Conservation (phyloP, 2,113 vertebrate genomes). For the Mirounga angustirostris region DNA sequence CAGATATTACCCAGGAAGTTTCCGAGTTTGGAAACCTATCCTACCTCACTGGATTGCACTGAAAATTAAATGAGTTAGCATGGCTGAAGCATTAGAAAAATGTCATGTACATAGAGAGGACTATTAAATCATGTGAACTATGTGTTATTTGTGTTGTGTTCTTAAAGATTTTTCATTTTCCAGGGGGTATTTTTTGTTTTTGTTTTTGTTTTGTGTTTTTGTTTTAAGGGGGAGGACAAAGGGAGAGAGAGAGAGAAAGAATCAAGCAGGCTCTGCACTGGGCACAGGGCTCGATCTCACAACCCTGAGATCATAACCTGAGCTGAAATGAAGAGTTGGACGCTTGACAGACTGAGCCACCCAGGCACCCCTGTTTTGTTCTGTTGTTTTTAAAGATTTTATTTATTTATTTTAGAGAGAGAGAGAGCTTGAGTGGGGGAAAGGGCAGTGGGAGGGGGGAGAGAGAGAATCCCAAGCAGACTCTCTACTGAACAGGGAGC, state of each 20-base stretch:
- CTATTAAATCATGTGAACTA: neutral
- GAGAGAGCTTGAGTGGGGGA: too few species aligned
- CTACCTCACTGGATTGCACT: neutral
- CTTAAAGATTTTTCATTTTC: neutral
- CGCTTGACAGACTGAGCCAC: too few species aligned
- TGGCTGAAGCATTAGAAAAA: neutral
- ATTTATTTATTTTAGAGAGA: too few species aligned
- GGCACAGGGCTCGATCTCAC: neutral
- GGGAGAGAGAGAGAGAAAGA: neutral
- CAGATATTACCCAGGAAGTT: neutral
- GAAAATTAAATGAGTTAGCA: neutral
- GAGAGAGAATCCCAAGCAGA: too few species aligned
- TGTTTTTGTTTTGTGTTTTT: neutral
- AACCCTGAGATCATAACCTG: neutral
- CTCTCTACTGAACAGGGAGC: too few species aligned
- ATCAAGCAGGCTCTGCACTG: neutral
- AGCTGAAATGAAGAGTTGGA: too few species aligned
- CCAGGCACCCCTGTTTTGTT: too few species aligned
- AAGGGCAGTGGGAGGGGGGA: too few species aligned
- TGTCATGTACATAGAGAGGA: neutral
- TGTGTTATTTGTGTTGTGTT: conserved; percentile 30
- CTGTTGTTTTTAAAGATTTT: too few species aligned
- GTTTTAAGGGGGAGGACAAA: neutral
- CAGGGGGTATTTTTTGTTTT: neutral
- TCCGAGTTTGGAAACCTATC: neutral